Evolutionary conservation across 2,888 invertebrate genomes (phyloP).

Genomic region (Pedicia rivosa): DNA sequence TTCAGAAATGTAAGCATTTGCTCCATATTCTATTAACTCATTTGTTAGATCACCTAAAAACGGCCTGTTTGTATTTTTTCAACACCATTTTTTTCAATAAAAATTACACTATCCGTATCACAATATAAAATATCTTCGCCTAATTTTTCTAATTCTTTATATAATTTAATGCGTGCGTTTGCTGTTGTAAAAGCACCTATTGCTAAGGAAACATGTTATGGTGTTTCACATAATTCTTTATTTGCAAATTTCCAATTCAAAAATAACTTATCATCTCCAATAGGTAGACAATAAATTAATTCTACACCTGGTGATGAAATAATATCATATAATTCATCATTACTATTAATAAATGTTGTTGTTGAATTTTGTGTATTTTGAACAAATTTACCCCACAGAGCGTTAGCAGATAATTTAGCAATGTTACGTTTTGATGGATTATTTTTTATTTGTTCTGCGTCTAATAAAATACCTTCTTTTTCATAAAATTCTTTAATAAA

Average conservation of each 20-base stretch:
- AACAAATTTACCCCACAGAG: constrained; percentile 19
- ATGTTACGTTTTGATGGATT: constrained; percentile 16
- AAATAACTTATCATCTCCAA: too few relatives aligned
- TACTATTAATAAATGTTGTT: constrained; percentile 12
- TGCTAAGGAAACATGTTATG: too few relatives aligned
- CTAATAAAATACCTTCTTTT: constrained; percentile 14
- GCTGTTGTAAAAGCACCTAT: background rate
- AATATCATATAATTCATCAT: constrained; percentile 5
- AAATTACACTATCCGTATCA: background rate
- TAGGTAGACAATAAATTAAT: too few relatives aligned
- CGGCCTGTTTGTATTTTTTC: background rate
- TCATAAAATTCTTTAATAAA: constrained; percentile 14
- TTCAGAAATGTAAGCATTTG: background rate
- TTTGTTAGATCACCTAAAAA: background rate
- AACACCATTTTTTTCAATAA: background rate
- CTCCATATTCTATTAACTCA: background rate
- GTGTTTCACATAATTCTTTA: too few relatives aligned
- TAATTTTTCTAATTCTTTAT: background rate
- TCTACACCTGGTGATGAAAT: constrained; percentile 2
- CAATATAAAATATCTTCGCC: background rate
- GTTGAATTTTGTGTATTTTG: constrained; percentile 14
- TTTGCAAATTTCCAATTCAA: too few relatives aligned
- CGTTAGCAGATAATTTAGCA: constrained; percentile 17
- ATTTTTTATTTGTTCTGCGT: constrained; percentile 12
- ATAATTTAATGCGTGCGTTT: background rate